Evolutionary conservation across 1,140 invertebrate species (phyloP).

Genomic region (Geopemphigus sp.): DNA sequence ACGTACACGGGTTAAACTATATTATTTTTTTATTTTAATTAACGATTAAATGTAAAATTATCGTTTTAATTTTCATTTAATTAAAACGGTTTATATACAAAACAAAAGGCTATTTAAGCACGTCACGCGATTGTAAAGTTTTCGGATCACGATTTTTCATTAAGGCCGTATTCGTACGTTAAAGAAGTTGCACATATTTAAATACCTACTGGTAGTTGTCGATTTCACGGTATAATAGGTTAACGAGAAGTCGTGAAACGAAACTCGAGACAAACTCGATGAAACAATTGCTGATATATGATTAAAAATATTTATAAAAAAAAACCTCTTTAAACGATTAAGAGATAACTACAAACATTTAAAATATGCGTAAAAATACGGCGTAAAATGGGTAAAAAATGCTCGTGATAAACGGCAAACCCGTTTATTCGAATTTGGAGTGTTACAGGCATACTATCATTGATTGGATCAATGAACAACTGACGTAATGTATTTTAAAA

Average conservation of each 20-base stretch:
- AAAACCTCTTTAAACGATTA: no score
- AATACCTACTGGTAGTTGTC: not conserved
- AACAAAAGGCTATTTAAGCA: not conserved
- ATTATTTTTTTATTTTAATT: conserved; percentile 5
- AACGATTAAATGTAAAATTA: not conserved
- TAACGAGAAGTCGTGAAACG: conserved; percentile 24
- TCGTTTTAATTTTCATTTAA: not conserved
- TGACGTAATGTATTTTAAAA: not conserved
- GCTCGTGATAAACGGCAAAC: no score
- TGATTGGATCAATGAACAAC: no score
- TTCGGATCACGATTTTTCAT: conserved; percentile 20
- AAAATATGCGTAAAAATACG: no score
- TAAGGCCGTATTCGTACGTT: not conserved
- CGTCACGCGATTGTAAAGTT: conserved; percentile 13
- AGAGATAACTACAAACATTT: no score
- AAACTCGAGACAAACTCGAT: not conserved
- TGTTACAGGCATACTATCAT: no score
- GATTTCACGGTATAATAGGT: not conserved
- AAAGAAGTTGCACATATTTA: not conserved
- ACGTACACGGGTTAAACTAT: not conserved
- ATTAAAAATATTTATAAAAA: not conserved
- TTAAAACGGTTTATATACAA: not conserved
- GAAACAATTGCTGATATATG: not conserved
- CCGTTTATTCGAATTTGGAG: no score
- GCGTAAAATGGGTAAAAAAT: no score